phyloP scores from a whole-genome alignment of 2,113 vertebrate genomes.

The Cololabis saira region DNA sequence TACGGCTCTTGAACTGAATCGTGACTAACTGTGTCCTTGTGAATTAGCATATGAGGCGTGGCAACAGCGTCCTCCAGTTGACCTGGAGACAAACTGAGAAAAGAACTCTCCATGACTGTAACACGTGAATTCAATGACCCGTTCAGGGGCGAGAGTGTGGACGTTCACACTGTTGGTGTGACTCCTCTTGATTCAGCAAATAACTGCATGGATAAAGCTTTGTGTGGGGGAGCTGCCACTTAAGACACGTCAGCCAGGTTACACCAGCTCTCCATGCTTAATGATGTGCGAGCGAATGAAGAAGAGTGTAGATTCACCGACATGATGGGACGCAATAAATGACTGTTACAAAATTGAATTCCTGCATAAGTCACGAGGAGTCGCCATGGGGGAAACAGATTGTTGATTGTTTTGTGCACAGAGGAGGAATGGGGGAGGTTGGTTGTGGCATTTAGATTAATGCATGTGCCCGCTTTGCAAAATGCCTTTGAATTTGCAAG shows the following conservation, averaged over 20 bases:
- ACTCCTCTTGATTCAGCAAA: conserved; percentile 28
- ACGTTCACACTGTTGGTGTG: conserved; percentile 7
- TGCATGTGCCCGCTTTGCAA: conserved; percentile 61
- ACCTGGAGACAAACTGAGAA: conserved; percentile 11
- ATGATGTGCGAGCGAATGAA: conserved; percentile 44
- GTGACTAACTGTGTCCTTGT: conserved; percentile 60
- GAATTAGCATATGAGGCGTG: conserved; percentile 47
- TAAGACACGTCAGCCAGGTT: conserved; percentile 49
- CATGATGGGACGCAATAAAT: conserved; percentile 72
- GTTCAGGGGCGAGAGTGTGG: conserved; percentile 19
- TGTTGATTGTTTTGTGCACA: conserved; percentile 73
- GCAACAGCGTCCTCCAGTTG: conserved; percentile 38
- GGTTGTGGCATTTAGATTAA: conserved; percentile 71
- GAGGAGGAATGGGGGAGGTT: conserved; percentile 50
- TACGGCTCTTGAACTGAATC: conserved; percentile 33
- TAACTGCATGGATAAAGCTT: conserved; percentile 23
- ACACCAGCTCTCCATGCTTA: conserved; percentile 43
- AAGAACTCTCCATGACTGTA: conserved; percentile 4
- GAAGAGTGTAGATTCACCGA: conserved; percentile 47
- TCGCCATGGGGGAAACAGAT: conserved; percentile 69
- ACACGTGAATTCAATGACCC: conserved; percentile 56
- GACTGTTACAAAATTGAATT: conserved; percentile 65
- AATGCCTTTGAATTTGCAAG: conserved; percentile 68
- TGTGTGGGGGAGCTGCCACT: conserved; percentile 3
- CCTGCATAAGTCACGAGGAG: conserved; percentile 73